Evolutionary conservation across 1,140 invertebrate species (phyloP), one percentile per base, ranked within the genome.

Genomic region (Euura lappo): DNA sequence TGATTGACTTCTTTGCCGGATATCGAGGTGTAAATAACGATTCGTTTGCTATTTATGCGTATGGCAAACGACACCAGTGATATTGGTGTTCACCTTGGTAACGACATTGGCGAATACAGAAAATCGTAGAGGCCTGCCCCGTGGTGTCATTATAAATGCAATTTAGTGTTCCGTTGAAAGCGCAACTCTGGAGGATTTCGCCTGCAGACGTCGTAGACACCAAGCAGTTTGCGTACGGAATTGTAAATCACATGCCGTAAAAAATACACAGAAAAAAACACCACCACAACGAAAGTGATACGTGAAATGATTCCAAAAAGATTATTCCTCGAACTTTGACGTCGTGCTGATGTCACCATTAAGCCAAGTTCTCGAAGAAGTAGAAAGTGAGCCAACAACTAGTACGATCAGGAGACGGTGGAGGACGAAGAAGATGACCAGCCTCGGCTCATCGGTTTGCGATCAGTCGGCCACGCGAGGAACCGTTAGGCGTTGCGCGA

Each of bases 401-500:
- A 71, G 11, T 5, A 3, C 28, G 43, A 65, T 11, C 44, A 44
- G 45, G 13, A 43, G 46, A 44, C 42, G 42, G 70, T 74, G 74
- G 76, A 66, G 47, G 46, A 60, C 67, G 51, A 69, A 60, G 43
- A 65, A 43, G 60, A 71, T 42, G 28, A 46, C 13, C 8, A 71
- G 28, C 28, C 28, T 28, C 60, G 66, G 11, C 66, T 28, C 66
- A 10, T 44, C 66, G 66, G 28, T n/a, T 60, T n/a, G 51, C 51
- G 51, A 60, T 60, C 51, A 68, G 66, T 68, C 11, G 43, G 60
- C 46, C 71, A 78, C 72, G 67, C 45, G 77, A 73, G 60, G 68
- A 76, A 74, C 73, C 75, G 77, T 80, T 77, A 77, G 74, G 66
- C 8, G 66, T 42, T 44, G 66, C 66, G 43, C 72, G 73, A 80